Evolutionary conservation across 2,888 invertebrate species (phyloP), one percentile per base, ranked within the genome.

Genomic region (Athetis lepigone): DNA sequence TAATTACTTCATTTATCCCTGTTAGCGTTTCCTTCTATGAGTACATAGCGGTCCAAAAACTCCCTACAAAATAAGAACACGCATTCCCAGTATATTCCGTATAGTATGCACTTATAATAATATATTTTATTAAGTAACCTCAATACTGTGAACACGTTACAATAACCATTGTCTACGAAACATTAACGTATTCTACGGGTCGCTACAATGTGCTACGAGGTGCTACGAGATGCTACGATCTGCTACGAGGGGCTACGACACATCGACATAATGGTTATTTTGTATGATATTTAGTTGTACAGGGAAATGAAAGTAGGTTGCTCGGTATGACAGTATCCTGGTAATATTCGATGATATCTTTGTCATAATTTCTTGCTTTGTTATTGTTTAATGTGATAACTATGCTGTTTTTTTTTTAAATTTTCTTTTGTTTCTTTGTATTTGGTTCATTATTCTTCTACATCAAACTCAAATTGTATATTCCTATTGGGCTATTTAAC

Each of bases 161-260:
- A 62, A 77, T 73, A 69, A 77, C 69, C 65, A 73, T 65, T 69
- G 69, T 60, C 73, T 80, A 66, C 74, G 65, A 77, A 46, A 76
- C 63, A 72, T 55, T 62, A 50, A 50, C 37, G 42, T 77, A 59
- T 52, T 56, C 50, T 57, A 50, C 55, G 67, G 56, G 60, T 70
- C 37, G 76, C 63, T 64, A 60, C 61, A 29, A 64, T 25, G 29
- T 70, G 70, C 72, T 73, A 72, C 72, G 43, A 62, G 18, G 37
- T 60, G 63, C 80, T 79, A 77, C 76, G 60, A 76, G 13, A 3
- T 55, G 58, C 75, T 78, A 77, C 79, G 71, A 70, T 8, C 6
- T 40, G 46, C 70, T 74, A 81, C 79, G 79, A 67, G n/a, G 47
- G 47, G 57, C 72, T 71, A 75, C 73, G 69, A 74, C 58, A 67